Evolutionary conservation across 2,797 vertebrate species (phyloP).

Genomic region (Chelonia mydas): DNA sequence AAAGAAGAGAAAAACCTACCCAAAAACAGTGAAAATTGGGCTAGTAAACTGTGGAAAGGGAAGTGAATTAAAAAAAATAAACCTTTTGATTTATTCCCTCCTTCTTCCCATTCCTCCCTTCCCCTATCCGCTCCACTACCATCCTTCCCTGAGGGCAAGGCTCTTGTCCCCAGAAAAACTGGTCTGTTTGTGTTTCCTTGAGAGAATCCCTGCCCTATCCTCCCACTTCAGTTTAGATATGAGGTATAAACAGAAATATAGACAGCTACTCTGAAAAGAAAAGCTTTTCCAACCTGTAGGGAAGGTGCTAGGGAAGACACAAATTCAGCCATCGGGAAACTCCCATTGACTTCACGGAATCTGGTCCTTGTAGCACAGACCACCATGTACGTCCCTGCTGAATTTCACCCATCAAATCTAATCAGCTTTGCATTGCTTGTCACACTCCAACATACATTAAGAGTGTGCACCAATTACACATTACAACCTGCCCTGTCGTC

Average conservation of each 20-base stretch:
- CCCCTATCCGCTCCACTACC: neutral
- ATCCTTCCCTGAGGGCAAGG: neutral
- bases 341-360: neutral
- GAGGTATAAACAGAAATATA: neutral
- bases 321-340: neutral
- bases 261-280: neutral
- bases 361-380: neutral
- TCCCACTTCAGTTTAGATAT: neutral
- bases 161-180: neutral
- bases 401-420: neutral
- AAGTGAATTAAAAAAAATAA: neutral
- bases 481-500: rapidly evolving
- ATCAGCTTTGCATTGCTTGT: neutral
- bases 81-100: neutral
- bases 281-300: neutral
- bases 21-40: neutral
- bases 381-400: neutral
- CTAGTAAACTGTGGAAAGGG: too few species aligned
- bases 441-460: neutral
- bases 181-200: neutral
- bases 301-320: neutral
- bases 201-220: rapidly evolving
- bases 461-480: neutral
- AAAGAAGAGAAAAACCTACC: neutral
- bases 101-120: neutral